phyloP scores from a whole-genome alignment of 2,797 vertebrate species.

The Lophura swinhoii region DNA sequence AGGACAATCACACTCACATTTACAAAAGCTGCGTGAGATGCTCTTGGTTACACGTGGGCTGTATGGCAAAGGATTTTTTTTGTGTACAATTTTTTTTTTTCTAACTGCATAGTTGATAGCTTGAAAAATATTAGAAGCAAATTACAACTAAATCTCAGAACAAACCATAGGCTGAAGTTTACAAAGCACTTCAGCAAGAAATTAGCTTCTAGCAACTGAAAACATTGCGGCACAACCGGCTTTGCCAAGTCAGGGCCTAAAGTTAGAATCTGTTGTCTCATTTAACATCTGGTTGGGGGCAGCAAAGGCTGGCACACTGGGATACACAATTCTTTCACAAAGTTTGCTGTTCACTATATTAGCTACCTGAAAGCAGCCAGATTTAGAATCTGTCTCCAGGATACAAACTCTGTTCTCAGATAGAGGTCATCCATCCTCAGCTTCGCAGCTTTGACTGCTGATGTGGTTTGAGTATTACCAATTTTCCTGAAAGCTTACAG shows the following conservation, averaged over 20 bases:
- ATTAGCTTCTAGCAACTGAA: conserved; percentile 1
- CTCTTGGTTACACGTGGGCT: not conserved
- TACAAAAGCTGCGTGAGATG: not conserved
- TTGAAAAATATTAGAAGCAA: conserved; percentile 24
- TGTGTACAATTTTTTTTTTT: not conserved
- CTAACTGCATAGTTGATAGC: not conserved
- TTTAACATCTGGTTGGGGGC: not conserved
- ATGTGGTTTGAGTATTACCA: conserved; percentile 18
- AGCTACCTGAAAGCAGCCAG: not conserved
- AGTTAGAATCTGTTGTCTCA: not conserved
- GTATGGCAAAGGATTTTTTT: not conserved
- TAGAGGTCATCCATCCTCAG: conserved; percentile 17
- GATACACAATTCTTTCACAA: not conserved
- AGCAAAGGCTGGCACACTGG: not conserved
- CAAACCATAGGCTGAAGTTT: not conserved
- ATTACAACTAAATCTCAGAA: not conserved
- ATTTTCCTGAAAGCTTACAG: conserved; percentile 48
- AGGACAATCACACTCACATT: not conserved
- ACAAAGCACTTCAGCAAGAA: not conserved
- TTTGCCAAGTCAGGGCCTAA: not conserved
- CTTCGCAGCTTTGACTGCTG: conserved; percentile 30
- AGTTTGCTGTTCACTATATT: not conserved
- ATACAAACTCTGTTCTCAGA: conserved; percentile 9
- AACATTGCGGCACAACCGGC: not conserved
- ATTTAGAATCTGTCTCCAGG: not conserved